These are phyloP conservation scores for Amblyjoppa proteus DNA, from an alignment of 2,888 invertebrate species.

Conservation along the genomic window DNA sequence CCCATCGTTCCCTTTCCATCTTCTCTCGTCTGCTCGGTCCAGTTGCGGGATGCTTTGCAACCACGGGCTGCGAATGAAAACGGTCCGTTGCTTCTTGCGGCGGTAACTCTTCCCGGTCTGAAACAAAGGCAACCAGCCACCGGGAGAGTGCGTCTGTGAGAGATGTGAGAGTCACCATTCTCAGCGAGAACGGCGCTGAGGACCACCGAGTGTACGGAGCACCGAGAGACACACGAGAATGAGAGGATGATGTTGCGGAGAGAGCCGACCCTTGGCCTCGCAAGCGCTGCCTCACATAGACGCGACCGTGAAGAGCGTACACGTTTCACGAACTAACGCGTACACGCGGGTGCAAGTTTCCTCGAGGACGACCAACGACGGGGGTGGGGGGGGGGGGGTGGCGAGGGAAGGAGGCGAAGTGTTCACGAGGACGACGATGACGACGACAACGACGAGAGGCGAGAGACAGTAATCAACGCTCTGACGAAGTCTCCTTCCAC, in stretches of 20 bases:
- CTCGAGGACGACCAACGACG: slow-evolving; percentile 11
- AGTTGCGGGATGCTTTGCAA: slow-evolving; percentile 31
- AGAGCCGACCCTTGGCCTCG: slow-evolving; percentile 35
- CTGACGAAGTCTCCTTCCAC: slow-evolving; percentile 51
- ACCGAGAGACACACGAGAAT: slow-evolving; percentile 6
- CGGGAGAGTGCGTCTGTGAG: background rate
- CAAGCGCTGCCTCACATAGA: slow-evolving; percentile 18
- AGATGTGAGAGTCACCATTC: slow-evolving; percentile 25
- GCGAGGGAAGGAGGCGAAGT: background rate
- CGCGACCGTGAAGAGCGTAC: slow-evolving; percentile 29
- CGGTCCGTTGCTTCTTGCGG: slow-evolving; percentile 35
- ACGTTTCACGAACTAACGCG: slow-evolving; percentile 12
- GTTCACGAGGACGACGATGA: slow-evolving; percentile 24
- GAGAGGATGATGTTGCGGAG: slow-evolving; percentile 15
- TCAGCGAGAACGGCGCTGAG: slow-evolving; percentile 49
- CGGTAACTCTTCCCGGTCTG: slow-evolving; percentile 48
- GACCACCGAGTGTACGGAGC: slow-evolving; percentile 5
- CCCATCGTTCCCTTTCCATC: slow-evolving; percentile 3
- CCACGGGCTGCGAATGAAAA: slow-evolving; percentile 52
- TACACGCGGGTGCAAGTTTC: slow-evolving; percentile 47
- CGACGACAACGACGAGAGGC: slow-evolving; percentile 47
- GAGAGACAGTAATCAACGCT: slow-evolving; percentile 65
- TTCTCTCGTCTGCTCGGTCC: slow-evolving; percentile 34
- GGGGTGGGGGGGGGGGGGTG: slow-evolving; percentile 1
- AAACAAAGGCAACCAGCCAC: slow-evolving; percentile 39